Evolutionary conservation across 2,797 vertebrate genomes (phyloP), one percentile per base, ranked within the genome.

Genomic region (Premnoplex brunnescens): DNA sequence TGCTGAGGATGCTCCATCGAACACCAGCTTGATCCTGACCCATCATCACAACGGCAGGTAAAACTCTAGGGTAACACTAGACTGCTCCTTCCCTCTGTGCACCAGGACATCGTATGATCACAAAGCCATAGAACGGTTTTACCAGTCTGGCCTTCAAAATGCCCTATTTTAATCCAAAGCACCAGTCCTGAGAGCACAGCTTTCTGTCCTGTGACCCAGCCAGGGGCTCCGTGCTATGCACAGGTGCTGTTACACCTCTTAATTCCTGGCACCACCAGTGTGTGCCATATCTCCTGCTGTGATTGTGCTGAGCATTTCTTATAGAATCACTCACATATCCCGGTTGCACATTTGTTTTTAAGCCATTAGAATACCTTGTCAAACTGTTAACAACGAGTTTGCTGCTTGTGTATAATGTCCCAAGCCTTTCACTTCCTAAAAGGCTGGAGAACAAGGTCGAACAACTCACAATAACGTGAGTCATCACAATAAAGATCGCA

Each of bases 401-500:
- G 37, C 32, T 77, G 8, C 60, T 46, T 20, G 14, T 67, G 19
- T 14, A 17, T 7, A 0, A 1, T 2, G 32, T 27, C 23, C 43
- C 48, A 10, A 13, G 43, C 6, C 36, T 30, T 75, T 59, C 28
- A 9, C 24, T 23, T 34, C 62, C 68, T 28, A 11, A 26, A 34
- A 63, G 39, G 56, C 41, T 9, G 28, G 18, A 41, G n/a, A 43
- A 43, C 23, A 37, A 73, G 36, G 39, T 59, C 18, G 28, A 23
- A 69, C 39, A 2, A 2, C 6, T 26, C 10, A 3, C 0, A 1
- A 1, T 11, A 11, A 20, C 0, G 14, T 34, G 43, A 64, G 32
- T 26, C 62, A 44, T 17, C 62, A n/a, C 62, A 43, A n/a, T 4
- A 17, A 44, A n/a, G 30, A 2, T 20, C 9, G 2, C 0, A 1